Evolutionary conservation across 2,797 vertebrate genomes (phyloP), one percentile per base, ranked within the genome.

Genomic region (Gambusia yucatana): DNA sequence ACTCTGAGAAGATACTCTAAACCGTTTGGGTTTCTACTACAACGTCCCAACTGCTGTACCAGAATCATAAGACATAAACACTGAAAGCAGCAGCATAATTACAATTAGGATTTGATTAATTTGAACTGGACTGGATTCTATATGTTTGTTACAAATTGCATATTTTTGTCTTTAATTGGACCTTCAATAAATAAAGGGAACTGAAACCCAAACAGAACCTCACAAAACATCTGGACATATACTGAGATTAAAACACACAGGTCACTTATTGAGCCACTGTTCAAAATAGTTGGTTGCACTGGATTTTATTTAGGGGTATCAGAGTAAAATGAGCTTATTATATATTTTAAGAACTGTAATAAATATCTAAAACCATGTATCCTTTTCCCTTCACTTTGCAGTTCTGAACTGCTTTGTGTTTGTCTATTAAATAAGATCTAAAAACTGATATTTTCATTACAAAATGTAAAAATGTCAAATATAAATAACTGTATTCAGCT

Each of bases 1-100:
- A 81, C 71, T 36, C 81, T 71, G 69, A 82, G 63, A 83, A 79
- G 80, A 82, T 88, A 78, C 81, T 59, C 30, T 82, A 82, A 39
- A 39, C 36, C 36, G 3, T 39, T 39, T 39, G 36, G 36, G 36
- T 39, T 39, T 43, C 4, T 1, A 43, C 9, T 1, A 65, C 13
- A 28, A 4, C 4, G 2, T 55, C 33, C 22, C 43, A 6, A 44
- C 67, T 70, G 22, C 41, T 28, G 67, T n/a, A 14, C 41, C 28
- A 16, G 41, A 13, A 13, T 70, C 25, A n/a, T n/a, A 28, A 44
- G 25, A 5, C 13, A 14, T n/a, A 44, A 28, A 70, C 41, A 11
- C 67, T 28, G 41, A 44, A 28, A 28, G 25, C 25, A 70, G 1
- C 5, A 44, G 25, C 67, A 70, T 14, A 43, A 25, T 69, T 41